Conservation (phyloP, 2,888 invertebrate species). For the Lycaena phlaeas region DNA sequence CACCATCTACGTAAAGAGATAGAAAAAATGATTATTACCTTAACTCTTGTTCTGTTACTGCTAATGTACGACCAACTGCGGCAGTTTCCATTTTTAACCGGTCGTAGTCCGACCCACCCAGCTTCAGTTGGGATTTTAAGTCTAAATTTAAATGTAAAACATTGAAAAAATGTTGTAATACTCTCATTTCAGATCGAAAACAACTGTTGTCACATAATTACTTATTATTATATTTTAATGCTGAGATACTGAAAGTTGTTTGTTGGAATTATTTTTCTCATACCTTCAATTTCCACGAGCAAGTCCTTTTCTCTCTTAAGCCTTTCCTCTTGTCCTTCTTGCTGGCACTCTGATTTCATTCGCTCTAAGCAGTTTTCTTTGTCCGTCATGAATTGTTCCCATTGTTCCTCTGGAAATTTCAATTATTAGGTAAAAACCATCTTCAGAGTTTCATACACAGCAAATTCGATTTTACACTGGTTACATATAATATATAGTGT, state of each 20-base stretch:
- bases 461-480: too few relatives aligned
- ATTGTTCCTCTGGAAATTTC: constrained; percentile 74
- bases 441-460: too few relatives aligned
- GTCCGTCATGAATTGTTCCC: constrained; percentile 76
- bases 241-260: too few relatives aligned
- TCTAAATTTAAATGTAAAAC: too few relatives aligned
- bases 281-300: constrained; percentile 58
- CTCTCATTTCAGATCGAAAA: too few relatives aligned
- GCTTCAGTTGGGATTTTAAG: constrained; percentile 47
- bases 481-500: too few relatives aligned
- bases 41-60: constrained; percentile 59
- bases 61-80: constrained; percentile 52
- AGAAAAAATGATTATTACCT: constrained; percentile 34
- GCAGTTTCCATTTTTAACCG: constrained; percentile 44
- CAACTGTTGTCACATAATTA: too few relatives aligned
- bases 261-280: too few relatives aligned
- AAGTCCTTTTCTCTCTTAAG: constrained; percentile 60
- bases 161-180: neutral
- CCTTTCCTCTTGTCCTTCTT: constrained; percentile 64
- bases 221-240: too few relatives aligned
- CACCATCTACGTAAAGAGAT: constrained; percentile 3
- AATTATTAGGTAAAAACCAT: too few relatives aligned
- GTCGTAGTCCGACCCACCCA: constrained; percentile 45
- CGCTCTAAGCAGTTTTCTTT: constrained; percentile 74
- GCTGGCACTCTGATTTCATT: constrained; percentile 74